Base-by-base conservation (phyloP, 2,888 invertebrate genomes). In the Nasonia oneida region DNA sequence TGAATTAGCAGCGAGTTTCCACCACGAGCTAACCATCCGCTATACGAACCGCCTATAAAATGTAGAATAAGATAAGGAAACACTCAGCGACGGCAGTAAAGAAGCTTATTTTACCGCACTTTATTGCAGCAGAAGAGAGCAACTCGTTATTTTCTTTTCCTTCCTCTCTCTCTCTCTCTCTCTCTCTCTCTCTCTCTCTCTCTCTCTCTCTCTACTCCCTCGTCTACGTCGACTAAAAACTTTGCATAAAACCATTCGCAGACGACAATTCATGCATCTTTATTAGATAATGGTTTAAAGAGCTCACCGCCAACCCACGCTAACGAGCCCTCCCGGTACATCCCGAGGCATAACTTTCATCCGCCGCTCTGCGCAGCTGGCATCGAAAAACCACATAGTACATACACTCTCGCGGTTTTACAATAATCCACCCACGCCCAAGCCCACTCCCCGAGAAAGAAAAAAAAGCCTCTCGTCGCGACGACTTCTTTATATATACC, bases 261-360 rank as follows among this genome's bases (percentile, higher is more conserved):
- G n/a, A 42, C 33, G 15, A 50, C 15, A 37, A 50, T 53, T 76
- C 53, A 39, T 39, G 70, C 50, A 47, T 29, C 70, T 78, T 78
- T 73, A 78, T 83, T 61, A 76, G 61, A 73, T 61, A 53, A 83
- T 64, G 61, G 64, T 71, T 83, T 76, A 73, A 73, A 50, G 61
- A 73, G 78, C 47, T 61, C 64, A 61, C 37, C 23, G 73, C 14
- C n/a, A 37, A 18, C 0, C 47, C 50, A 8, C 37, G 14, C 78
- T 82, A 75, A 82, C 75, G 39, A 82, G 23, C 57, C 71, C 76
- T 53, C 10, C 2, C 10, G 10, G 12, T 47, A 82, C n/a, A 70
- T 70, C 18, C 18, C 50, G 53, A 71, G 50, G 53, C 18, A 73
- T 29, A 70, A 81, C 57, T 81, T 81, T 73, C 1, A 29, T 29